These are phyloP conservation scores for Hydrozoanthus tunicans DNA, from an alignment of 64 coral and sea anemone genomes.

Conservation along the genomic window DNA sequence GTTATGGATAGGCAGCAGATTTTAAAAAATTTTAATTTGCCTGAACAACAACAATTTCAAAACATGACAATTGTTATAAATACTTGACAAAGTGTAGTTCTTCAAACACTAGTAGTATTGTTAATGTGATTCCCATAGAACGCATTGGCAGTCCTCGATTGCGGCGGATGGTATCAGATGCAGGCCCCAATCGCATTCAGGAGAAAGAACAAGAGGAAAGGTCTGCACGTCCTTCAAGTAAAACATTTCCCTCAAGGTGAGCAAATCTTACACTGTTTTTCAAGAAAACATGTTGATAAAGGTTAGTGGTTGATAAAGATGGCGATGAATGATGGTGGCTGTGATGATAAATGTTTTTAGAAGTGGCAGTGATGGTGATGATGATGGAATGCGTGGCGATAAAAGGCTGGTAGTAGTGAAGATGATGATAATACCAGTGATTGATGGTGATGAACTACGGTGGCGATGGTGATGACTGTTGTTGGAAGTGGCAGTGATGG, in stretches of 20 bases:
- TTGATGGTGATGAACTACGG: background rate
- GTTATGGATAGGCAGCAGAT: no score
- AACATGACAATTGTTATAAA: no score
- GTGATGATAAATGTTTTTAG: no score
- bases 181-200: slow-evolving; percentile 6
- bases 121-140: background rate
- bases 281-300: background rate
- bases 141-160: slow-evolving; percentile 48
- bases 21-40: no score
- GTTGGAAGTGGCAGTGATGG: background rate
- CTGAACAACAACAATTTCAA: no score
- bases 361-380: no score
- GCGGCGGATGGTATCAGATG: slow-evolving; percentile 42
- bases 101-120: background rate
- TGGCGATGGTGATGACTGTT: background rate
- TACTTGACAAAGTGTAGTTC: no score
- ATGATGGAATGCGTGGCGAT: no score
- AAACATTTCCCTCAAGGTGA: background rate
- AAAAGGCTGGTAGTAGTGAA: background rate
- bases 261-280: background rate
- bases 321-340: no score
- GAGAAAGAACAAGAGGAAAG: slow-evolving; percentile 49
- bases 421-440: background rate
- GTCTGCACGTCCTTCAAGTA: slow-evolving; percentile 10
- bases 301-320: background rate